Percentiles rank a stretch among this genome's conserved stretches.
phyloP scores from a whole-genome alignment of 2,113 vertebrate species.

The Lophotis ruficrista region DNA sequence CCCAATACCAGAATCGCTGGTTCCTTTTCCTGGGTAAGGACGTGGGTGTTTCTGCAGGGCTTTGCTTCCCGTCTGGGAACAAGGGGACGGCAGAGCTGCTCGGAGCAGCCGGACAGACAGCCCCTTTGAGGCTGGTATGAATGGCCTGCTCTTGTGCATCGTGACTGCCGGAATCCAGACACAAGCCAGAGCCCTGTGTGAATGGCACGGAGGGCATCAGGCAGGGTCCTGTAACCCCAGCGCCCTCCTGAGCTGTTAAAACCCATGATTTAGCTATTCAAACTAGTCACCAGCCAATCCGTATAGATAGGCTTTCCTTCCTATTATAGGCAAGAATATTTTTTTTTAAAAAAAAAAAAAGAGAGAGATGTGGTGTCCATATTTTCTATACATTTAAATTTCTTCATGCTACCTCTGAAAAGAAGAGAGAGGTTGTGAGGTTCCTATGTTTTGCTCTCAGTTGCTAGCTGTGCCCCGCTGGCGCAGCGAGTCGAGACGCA shows the following conservation, averaged over 20 bases:
- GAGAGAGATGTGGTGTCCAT: not conserved
- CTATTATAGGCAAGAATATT: not conserved
- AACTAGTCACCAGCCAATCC: not conserved
- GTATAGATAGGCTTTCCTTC: not conserved
- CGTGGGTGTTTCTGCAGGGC: not conserved
- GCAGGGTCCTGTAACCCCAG: not conserved
- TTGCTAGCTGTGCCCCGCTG: not conserved
- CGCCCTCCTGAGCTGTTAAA: not conserved
- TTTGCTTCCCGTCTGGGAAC: not conserved
- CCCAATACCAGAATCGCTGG: not conserved
- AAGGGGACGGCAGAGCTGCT: slow-evolving; percentile 1
- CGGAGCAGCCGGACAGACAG: not conserved
- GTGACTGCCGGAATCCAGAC: not conserved
- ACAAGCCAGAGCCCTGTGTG: not conserved
- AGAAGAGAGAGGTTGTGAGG: not conserved
- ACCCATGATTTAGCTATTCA: not conserved
- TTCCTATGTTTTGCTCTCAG: not conserved
- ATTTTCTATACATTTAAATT: not conserved
- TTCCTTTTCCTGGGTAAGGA: not conserved
- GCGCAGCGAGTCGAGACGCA: rapidly evolving
- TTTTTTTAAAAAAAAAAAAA: not conserved
- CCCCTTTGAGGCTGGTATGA: not conserved
- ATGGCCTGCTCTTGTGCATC: slow-evolving; percentile 1
- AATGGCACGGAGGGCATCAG: not conserved
- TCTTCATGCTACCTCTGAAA: not conserved